These are phyloP conservation scores for Urocynchramus pylzowi DNA, from an alignment of 2,113 vertebrate genomes.

Conservation along the genomic window DNA sequence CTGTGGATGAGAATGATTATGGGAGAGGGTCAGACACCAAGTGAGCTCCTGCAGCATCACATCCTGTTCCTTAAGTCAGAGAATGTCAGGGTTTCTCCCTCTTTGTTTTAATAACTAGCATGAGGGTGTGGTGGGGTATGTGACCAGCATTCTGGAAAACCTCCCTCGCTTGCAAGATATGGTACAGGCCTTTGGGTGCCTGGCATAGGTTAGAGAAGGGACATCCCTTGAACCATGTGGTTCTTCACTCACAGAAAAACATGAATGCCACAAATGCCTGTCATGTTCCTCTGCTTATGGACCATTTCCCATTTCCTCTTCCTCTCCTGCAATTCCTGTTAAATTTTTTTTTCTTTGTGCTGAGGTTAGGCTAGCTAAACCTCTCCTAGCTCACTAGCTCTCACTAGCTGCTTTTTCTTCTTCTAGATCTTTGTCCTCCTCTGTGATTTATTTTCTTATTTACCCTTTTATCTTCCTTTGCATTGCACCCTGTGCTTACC, in stretches of 20 bases:
- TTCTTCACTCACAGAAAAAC: not conserved
- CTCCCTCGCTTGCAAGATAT: fast-evolving
- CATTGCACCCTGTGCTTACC: not conserved
- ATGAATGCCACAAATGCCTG: not conserved
- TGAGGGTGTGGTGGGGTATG: not conserved
- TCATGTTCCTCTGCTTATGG: not conserved
- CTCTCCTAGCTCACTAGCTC: no score
- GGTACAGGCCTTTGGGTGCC: not conserved
- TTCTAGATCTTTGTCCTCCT: not conserved
- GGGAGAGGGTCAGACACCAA: not conserved
- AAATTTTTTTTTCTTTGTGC: not conserved
- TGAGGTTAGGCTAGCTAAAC: not conserved
- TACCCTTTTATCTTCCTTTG: not conserved
- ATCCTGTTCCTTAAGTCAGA: not conserved
- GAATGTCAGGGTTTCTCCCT: not conserved
- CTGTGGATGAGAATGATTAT: not conserved
- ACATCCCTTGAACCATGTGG: fast-evolving
- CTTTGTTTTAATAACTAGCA: not conserved
- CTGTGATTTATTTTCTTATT: not conserved
- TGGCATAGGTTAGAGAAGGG: not conserved
- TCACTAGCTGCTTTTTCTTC: not conserved
- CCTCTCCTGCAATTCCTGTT: not conserved
- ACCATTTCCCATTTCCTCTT: not conserved
- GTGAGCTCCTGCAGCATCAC: not conserved
- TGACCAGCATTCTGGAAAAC: not conserved